Base-by-base conservation (phyloP, 2,888 invertebrate species). In the Archips xylosteana region DNA sequence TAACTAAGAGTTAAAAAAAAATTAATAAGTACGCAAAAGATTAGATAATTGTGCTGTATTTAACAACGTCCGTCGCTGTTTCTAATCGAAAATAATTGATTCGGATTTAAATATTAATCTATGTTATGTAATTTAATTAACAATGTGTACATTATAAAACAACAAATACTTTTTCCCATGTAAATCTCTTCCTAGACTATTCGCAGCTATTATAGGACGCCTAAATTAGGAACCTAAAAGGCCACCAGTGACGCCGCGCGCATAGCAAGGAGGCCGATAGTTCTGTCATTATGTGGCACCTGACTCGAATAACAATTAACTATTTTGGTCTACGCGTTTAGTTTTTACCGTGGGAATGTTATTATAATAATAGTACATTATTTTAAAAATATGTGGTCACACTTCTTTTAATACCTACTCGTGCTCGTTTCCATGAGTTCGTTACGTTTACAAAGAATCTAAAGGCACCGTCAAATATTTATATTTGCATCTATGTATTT, bases 191-290 rank as follows among this genome's bases (percentile, higher is more conserved):
- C 23, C 13, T 63, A 63, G 45, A 47, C 32, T 57, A 68, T 49
- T 62, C 57, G 57, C 47, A 15, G 61, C 67, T 57, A 63, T 49
- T 72, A 77, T 75, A 75, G 72, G 75, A 75, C 75, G 61, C 74
- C 77, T 80, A 78, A 78, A 80, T 78, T 78, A 75, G 79, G 78
- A 78, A 75, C 71, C 76, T 78, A 63, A 74, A 75, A 71, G 59
- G 78, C 69, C 59, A 75, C 64, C 49, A 10, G 59, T 71, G 68
- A 51, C 78, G 76, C 47, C 69, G 23, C 47, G 54, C 71, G 81
- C 77, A 80, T 82, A 76, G 68, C 77, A 81, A 81, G 66, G 49
- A 77, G 68, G 71, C 70, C 75, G 57, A 76, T 76, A 71, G 54
- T 67, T 69, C 60, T 69, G 69, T 79, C 71, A 74, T 78, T 78